phyloP scores from a whole-genome alignment of 2,888 invertebrate species.

The Parnassius apollo region DNA sequence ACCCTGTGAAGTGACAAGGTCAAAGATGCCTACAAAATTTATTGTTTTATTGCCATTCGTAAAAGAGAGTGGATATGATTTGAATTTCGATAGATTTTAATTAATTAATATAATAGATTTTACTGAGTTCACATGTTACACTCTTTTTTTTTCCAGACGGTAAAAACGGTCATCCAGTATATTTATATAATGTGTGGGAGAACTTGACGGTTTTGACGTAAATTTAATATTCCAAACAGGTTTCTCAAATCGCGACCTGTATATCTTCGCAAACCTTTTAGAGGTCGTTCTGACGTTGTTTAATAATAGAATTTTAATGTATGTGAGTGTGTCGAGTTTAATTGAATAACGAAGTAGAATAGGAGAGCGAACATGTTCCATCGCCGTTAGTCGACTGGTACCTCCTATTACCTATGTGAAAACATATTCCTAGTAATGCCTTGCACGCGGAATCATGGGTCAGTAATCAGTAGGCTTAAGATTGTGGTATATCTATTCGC shows the following conservation, averaged over 20 bases:
- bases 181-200: slow-evolving; percentile 22
- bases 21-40: too few species aligned
- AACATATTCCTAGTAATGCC: slow-evolving; percentile 71
- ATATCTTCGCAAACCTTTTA: slow-evolving; percentile 38
- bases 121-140: too few species aligned
- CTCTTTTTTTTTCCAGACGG: too few species aligned
- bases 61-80: too few species aligned
- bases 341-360: slow-evolving; percentile 30
- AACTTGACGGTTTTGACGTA: slow-evolving; percentile 15
- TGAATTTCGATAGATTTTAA: too few species aligned
- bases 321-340: not conserved
- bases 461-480: slow-evolving; percentile 9
- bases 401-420: slow-evolving; percentile 47
- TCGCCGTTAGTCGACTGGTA: slow-evolving; percentile 38
- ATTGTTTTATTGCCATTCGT: too few species aligned
- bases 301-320: slow-evolving; percentile 14
- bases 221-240: slow-evolving; percentile 55
- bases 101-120: too few species aligned
- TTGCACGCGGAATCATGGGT: slow-evolving; percentile 36
- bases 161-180: too few species aligned
- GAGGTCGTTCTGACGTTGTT: slow-evolving; percentile 42
- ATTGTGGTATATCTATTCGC: slow-evolving; percentile 1
- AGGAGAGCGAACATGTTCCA: slow-evolving; percentile 1
- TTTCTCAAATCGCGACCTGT: slow-evolving; percentile 48
- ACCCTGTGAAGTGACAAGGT: too few species aligned